phyloP scores from a whole-genome alignment of 1,140 invertebrate species.

The Drosophila neocordata region DNA sequence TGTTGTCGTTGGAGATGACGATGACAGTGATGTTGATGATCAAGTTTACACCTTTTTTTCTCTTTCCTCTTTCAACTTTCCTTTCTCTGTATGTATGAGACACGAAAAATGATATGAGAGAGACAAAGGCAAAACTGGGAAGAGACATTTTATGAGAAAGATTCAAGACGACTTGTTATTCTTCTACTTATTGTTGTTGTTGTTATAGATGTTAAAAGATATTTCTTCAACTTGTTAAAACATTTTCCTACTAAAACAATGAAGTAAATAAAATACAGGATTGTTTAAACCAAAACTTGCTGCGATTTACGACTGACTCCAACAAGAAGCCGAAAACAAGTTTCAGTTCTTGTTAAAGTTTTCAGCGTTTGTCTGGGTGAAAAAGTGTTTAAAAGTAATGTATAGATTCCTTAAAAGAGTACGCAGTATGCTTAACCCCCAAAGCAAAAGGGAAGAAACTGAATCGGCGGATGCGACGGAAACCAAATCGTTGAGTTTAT shows the following conservation, averaged over 20 bases:
- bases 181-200: background rate
- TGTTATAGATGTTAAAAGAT: background rate
- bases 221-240: background rate
- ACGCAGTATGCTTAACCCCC: slow-evolving; percentile 60
- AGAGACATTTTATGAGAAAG: slow-evolving; percentile 52
- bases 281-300: too few relatives aligned
- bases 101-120: background rate
- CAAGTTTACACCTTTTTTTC: slow-evolving; percentile 38
- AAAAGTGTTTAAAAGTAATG: slow-evolving; percentile 36
- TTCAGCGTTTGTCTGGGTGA: background rate
- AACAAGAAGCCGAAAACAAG: background rate
- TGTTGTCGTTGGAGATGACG: slow-evolving; percentile 15
- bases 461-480: slow-evolving; percentile 26
- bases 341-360: background rate
- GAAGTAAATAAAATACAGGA: slow-evolving; percentile 7
- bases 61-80: background rate
- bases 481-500: slow-evolving; percentile 1
- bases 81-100: background rate
- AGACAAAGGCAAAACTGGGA: slow-evolving; percentile 25
- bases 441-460: slow-evolving; percentile 27
- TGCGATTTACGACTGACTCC: too few relatives aligned
- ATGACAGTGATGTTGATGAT: slow-evolving; percentile 4
- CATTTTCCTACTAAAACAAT: slow-evolving; percentile 25
- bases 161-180: slow-evolving; percentile 38
- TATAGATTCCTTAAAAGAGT: slow-evolving; percentile 65